These are phyloP conservation scores for Creontiades dilutus DNA, from an alignment of 2,888 invertebrate genomes.

Conservation along the genomic window DNA sequence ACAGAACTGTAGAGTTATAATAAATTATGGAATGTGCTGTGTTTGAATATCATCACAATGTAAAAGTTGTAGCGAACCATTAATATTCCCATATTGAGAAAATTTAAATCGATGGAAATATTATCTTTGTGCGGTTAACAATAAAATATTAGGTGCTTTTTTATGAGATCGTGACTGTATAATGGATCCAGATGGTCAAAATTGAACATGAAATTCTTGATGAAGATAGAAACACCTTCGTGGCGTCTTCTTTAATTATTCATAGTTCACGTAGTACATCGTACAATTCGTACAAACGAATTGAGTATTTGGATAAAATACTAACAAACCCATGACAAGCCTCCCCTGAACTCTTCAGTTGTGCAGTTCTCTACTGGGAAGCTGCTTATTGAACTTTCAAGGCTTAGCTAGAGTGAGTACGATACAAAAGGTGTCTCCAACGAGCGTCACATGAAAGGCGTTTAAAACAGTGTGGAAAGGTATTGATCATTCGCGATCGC, in stretches of 20 bases:
- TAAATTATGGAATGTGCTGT: background rate
- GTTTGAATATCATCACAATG: background rate
- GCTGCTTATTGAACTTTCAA: background rate
- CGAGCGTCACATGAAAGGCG: constrained; percentile 2
- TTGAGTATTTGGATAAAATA: background rate
- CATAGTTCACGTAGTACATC: background rate
- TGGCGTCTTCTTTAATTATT: background rate
- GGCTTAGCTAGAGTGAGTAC: background rate
- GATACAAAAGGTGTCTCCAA: constrained; percentile 7
- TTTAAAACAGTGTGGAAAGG: constrained; percentile 30
- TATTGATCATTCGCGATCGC: constrained; percentile 41
- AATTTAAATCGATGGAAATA: background rate
- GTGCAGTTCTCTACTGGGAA: background rate
- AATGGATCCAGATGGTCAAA: too few relatives aligned
- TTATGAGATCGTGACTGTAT: too few relatives aligned
- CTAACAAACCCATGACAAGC: too few relatives aligned
- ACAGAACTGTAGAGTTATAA: background rate
- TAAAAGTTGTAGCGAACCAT: background rate
- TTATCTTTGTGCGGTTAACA: background rate
- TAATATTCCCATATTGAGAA: background rate
- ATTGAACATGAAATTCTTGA: background rate
- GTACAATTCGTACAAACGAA: too few relatives aligned
- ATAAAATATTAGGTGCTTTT: too few relatives aligned
- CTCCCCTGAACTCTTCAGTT: too few relatives aligned
- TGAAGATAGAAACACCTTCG: background rate